phyloP scores from a whole-genome alignment of 2,113 vertebrate species.

The Psammodynastes pulverulentus region DNA sequence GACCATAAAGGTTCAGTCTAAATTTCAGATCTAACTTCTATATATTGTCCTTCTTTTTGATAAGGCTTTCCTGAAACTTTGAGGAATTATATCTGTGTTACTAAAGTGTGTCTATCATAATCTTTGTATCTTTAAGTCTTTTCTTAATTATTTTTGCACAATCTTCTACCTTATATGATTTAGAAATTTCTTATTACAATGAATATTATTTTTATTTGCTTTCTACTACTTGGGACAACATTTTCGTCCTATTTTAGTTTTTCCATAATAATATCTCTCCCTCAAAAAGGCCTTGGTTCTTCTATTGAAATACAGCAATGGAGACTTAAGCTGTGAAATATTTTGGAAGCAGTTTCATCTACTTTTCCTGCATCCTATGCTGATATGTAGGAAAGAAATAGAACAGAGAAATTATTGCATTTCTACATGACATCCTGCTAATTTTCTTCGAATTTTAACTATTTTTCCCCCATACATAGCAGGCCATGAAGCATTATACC shows the following conservation, averaged over 20 bases:
- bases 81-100: background rate
- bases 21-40: background rate
- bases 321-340: background rate
- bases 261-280: background rate
- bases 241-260: background rate
- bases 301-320: background rate
- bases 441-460: background rate
- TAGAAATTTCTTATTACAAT: background rate
- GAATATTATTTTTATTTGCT: background rate
- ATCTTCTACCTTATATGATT: background rate
- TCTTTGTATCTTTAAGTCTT: background rate
- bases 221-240: background rate
- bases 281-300: background rate
- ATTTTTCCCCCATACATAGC: background rate
- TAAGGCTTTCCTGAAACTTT: background rate
- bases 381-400: background rate
- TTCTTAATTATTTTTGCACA: background rate
- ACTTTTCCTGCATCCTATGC: background rate
- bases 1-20: background rate
- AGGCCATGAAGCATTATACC: no score
- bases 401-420: background rate
- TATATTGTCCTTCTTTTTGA: background rate
- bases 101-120: background rate
- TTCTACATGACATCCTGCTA: background rate
- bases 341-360: background rate